Base-by-base conservation (phyloP, 2,797 vertebrate genomes). In the Tolypeutes matacus region DNA sequence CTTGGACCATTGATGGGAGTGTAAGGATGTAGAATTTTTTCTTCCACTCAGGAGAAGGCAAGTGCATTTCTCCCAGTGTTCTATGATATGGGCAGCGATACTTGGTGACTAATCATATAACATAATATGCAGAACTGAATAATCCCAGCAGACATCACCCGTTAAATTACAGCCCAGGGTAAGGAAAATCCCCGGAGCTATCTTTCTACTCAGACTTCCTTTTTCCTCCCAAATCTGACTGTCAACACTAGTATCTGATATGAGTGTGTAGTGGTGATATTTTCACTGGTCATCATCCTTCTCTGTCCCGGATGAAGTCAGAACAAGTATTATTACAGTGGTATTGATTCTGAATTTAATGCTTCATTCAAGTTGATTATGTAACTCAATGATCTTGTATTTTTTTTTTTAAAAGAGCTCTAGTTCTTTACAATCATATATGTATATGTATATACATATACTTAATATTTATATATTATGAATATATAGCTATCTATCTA, bases 321-420 rank as follows among this genome's bases (percentile, higher is more conserved):
- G 72, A 70, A 65, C 15, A 78, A 85, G 42, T 49, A 53, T 8
- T 49, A 53, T 8, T 83, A 34, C 6, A 83, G 39, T 64, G 39
- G 67, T 31, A 62, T 51, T 42, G 87, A 90, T 93, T 95, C 53
- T 93, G 89, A 94, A 64, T 86, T 87, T 81, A 96, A 34, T 58
- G 56, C 34, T 49, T 62, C 36, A 12, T 82, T 94, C 46, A 94
- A 56, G 36, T 75, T 87, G 78, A 27, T 86, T 91, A n/a, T 46
- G 1, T 81, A 95, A 77, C 72, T 64, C 11, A 49, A 0, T 42
- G 46, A 62, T 78, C 72, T 64, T 86, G 23, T 46, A 9, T 89
- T 36, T 46, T 31, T 21, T 31, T 21, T 69, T 42, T 25, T 17
- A 51, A 82, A 89, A 62, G 36, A 49, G 17, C 17, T 69, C n/a